Base-by-base conservation (phyloP, 2,797 vertebrate species). In the Brachyrhaphis roseni region DNA sequence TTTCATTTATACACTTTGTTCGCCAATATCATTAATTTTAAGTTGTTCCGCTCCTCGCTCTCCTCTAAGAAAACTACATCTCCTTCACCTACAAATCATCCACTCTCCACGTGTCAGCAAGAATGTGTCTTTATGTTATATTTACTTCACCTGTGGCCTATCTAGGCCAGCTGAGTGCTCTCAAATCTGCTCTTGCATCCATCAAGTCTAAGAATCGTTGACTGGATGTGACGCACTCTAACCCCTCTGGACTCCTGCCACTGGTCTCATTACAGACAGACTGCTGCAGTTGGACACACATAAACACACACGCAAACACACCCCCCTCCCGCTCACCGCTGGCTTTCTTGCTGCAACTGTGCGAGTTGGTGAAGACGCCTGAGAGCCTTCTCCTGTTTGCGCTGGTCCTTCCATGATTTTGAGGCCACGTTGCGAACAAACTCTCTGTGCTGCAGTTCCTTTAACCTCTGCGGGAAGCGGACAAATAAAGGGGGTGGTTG, bases 361-460 rank as follows among this genome's bases (percentile, higher is more conserved):
- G 98, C 98, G 15, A 99, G 96, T 92, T 97, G 97, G 87, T 99
- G 97, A 62, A 99, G 96, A 34, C 97, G 95, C 85, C 97, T 97
- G 85, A 99, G 96, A 81, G 97, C 97, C 91, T 97, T 97, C 92
- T 99, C 98, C 93, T 99, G 97, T 91, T 99, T 99, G 92, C 97
- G 97, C 83, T 98, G 97, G 95, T 99, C 98, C 95, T 99, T 99
- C 98, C 98, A 99, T 51, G 97, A 98, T 94, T 99, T 99, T 39
- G 98, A 99, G 88, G 98, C 96, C 92, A 99, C 98, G 18, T 99
- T 99, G 80, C 98, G 96, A 92, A 97, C 97, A 94, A 98, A 99
- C 95, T 99, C 98, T 80, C 98, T 96, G 92, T 99, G 98, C 92
- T 99, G 98, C 91, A 99, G 95, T 92, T 99, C 98, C 92, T 99